Percentiles rank a stretch among this genome's conserved stretches.
These are phyloP conservation scores for Ibycter americanus DNA, from an alignment of 2,797 vertebrate species.

Conservation along the genomic window DNA sequence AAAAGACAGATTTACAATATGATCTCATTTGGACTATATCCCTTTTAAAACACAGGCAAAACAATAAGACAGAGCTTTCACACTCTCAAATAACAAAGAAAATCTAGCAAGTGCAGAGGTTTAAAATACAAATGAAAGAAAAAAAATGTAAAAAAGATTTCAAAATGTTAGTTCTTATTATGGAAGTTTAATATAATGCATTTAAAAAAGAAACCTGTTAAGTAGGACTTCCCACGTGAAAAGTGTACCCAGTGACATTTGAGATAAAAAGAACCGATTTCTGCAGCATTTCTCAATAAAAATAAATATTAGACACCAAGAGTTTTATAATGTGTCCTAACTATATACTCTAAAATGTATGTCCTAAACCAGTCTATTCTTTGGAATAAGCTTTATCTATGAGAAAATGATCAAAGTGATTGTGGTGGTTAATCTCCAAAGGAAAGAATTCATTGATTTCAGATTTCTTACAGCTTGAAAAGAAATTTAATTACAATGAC, in stretches of 20 bases:
- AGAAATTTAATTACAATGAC: background rate
- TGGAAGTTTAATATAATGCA: background rate
- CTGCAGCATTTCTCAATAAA: background rate
- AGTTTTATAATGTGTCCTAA: background rate
- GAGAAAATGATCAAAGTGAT: background rate
- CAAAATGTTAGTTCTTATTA: background rate
- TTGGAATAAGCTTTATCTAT: background rate
- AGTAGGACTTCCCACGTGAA: background rate
- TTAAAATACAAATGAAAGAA: background rate
- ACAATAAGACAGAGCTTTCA: background rate
- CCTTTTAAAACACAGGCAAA: background rate
- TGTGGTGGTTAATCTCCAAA: background rate
- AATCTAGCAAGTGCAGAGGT: background rate
- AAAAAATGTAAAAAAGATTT: accelerated
- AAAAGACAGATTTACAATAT: background rate
- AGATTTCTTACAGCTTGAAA: background rate
- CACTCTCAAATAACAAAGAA: background rate
- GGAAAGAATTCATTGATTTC: background rate
- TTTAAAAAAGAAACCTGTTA: background rate
- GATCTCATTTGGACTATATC: background rate
- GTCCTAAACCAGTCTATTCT: background rate
- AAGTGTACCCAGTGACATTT: background rate
- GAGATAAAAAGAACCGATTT: background rate
- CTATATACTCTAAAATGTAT: background rate
- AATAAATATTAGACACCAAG: background rate